Evolutionary conservation across 2,888 invertebrate species (phyloP).

Genomic region (Drosophila mulleri): DNA sequence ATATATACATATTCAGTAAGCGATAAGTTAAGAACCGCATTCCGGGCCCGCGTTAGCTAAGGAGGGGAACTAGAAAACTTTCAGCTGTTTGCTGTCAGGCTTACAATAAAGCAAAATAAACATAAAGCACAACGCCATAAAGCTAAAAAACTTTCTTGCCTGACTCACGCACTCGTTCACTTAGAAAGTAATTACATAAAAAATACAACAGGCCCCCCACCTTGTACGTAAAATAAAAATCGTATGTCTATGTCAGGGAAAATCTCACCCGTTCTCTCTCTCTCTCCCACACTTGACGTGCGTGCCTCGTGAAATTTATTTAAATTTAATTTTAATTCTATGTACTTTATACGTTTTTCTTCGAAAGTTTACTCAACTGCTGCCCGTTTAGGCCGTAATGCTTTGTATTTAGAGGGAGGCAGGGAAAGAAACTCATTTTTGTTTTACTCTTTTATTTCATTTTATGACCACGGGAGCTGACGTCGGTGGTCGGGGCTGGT

Average conservation of each 20-base stretch:
- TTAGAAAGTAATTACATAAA: constrained; percentile 77
- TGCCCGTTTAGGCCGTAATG: constrained; percentile 30
- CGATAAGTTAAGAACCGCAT: constrained; percentile 64
- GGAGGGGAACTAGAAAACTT: constrained; percentile 43
- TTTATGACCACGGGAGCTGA: constrained; percentile 39
- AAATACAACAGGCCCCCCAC: constrained; percentile 45
- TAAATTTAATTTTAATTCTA: constrained; percentile 77
- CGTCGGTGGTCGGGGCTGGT: background rate
- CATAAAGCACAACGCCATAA: constrained; percentile 45
- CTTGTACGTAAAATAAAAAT: constrained; percentile 13
- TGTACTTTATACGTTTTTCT: constrained; percentile 44
- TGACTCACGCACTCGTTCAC: constrained; percentile 66
- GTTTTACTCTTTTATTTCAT: constrained; percentile 23
- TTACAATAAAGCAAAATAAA: constrained; percentile 28
- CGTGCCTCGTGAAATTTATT: constrained; percentile 73
- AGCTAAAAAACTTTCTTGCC: constrained; percentile 73
- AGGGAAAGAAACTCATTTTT: constrained; percentile 1
- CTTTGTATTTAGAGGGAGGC: constrained; percentile 8
- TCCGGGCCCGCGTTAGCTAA: constrained; percentile 4
- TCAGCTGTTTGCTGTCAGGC: constrained; percentile 33
- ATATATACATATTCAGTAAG: constrained; percentile 37
- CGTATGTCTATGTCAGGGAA: constrained; percentile 16
- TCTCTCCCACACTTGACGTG: constrained; percentile 51
- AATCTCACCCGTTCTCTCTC: constrained; percentile 43
- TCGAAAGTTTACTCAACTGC: constrained; percentile 26